A percentile compares a stretch with the other conserved stretches of the same genome.
phyloP scores from a whole-genome alignment of 1,140 invertebrate species.

The Eriocheir sinensis region DNA sequence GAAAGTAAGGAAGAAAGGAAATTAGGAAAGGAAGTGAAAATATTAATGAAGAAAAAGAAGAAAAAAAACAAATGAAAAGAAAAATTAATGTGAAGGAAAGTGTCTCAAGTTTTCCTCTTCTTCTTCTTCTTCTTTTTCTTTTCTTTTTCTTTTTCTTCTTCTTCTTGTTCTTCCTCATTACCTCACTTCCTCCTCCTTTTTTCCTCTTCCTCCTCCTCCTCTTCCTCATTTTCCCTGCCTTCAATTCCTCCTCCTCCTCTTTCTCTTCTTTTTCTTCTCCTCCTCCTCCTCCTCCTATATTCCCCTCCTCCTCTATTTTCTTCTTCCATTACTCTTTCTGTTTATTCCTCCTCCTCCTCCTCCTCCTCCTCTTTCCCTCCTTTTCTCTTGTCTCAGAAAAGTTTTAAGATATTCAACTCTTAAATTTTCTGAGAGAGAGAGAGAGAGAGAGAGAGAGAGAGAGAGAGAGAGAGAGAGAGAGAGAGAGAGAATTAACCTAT shows the following conservation, averaged over 20 bases:
- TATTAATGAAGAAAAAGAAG: no score
- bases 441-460: constrained; percentile 19
- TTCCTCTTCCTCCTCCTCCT: no score
- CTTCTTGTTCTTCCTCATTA: no score
- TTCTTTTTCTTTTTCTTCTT: no score
- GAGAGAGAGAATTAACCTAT: constrained; percentile 39
- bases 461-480: constrained; percentile 36
- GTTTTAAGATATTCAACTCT: not conserved
- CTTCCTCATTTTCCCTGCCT: not conserved
- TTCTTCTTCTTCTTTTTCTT: no score
- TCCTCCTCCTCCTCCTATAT: no score
- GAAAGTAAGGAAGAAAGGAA: not conserved
- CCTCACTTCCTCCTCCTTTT: not conserved
- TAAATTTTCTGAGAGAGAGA: not conserved
- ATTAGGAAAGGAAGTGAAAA: no score
- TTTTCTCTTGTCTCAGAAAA: not conserved
- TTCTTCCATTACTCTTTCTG: not conserved
- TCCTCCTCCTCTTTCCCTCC: not conserved
- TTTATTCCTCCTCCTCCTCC: not conserved
- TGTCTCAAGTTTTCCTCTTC: not conserved
- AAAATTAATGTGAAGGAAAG: no score
- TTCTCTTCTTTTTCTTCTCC: no score
- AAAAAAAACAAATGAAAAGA: no score
- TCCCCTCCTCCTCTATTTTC: not conserved
- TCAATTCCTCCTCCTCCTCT: no score